phyloP scores from a whole-genome alignment of 2,888 invertebrate genomes.

The Agonopterix arenella region DNA sequence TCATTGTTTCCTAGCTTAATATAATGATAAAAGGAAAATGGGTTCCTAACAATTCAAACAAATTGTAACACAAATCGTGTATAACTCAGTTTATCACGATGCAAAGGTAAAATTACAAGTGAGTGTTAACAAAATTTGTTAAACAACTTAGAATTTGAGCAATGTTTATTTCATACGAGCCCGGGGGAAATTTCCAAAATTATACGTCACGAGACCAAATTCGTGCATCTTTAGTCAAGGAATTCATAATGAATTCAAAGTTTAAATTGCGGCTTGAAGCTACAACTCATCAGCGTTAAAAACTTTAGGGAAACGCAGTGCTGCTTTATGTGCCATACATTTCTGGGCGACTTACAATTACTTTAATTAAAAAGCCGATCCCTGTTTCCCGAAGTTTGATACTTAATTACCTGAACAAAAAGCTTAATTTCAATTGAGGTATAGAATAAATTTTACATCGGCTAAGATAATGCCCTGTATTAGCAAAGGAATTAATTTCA shows the following conservation, averaged over 20 bases:
- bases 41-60: no score
- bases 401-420: slow-evolving; percentile 35
- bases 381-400: slow-evolving; percentile 29
- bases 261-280: slow-evolving; percentile 56
- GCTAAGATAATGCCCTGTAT: no score
- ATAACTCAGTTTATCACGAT: no score
- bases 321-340: slow-evolving; percentile 38
- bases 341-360: slow-evolving; percentile 38
- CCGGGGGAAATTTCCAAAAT: slow-evolving; percentile 26
- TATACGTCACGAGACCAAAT: slow-evolving; percentile 36
- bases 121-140: neutral
- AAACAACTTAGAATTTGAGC: slow-evolving; percentile 1
- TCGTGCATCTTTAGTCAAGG: slow-evolving; percentile 45
- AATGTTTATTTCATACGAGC: slow-evolving; percentile 7
- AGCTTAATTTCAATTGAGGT: slow-evolving; percentile 13
- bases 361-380: slow-evolving; percentile 44
- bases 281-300: slow-evolving; percentile 63
- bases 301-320: slow-evolving; percentile 41
- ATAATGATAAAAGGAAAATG: no score
- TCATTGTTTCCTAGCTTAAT: no score
- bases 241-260: slow-evolving; percentile 60
- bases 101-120: neutral
- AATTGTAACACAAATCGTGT: no score
- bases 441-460: no score
- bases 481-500: no score